Evolutionary conservation across 2,797 vertebrate species (phyloP).

Genomic region (Loriculus beryllinus): DNA sequence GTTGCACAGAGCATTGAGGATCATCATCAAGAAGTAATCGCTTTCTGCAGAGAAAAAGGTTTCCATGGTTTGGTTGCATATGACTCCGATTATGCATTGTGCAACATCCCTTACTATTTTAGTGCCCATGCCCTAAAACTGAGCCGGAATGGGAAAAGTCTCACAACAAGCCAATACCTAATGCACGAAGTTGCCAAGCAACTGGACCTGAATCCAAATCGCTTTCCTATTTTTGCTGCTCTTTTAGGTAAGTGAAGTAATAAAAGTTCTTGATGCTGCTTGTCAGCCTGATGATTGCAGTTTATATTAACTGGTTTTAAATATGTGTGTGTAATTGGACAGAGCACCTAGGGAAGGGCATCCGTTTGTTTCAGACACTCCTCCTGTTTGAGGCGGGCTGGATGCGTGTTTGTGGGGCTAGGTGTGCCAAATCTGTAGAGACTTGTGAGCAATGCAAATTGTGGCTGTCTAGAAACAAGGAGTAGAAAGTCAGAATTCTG

Average conservation of each 20-base stretch:
- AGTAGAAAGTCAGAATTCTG: not conserved
- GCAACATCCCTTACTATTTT: conserved; percentile 95
- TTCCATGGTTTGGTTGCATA: conserved; percentile 95
- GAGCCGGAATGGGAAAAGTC: conserved; percentile 95
- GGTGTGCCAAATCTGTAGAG: not conserved
- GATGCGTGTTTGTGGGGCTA: not conserved
- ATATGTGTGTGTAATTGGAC: not conserved
- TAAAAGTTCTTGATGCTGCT: not conserved
- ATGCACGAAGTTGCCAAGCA: conserved; percentile 96
- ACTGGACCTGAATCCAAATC: conserved; percentile 91
- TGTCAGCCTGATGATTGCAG: not conserved
- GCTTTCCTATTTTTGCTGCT: conserved; percentile 93
- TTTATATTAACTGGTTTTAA: not conserved
- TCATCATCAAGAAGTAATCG: conserved; percentile 96
- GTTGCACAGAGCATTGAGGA: conserved; percentile 95
- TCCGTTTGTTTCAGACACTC: not conserved
- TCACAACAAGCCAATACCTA: conserved; percentile 97
- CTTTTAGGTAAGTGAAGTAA: conserved; percentile 86
- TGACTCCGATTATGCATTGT: conserved; percentile 94
- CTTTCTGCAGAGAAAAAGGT: conserved; percentile 89
- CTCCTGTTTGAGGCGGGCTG: not conserved
- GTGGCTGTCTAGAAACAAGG: not conserved
- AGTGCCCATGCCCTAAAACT: conserved; percentile 94
- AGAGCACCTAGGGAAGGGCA: not conserved
- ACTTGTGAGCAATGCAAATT: not conserved